Percentiles rank a stretch among this genome's conserved stretches.
These are phyloP conservation scores for Apamea sordens DNA, from an alignment of 2,888 invertebrate species.

Conservation along the genomic window DNA sequence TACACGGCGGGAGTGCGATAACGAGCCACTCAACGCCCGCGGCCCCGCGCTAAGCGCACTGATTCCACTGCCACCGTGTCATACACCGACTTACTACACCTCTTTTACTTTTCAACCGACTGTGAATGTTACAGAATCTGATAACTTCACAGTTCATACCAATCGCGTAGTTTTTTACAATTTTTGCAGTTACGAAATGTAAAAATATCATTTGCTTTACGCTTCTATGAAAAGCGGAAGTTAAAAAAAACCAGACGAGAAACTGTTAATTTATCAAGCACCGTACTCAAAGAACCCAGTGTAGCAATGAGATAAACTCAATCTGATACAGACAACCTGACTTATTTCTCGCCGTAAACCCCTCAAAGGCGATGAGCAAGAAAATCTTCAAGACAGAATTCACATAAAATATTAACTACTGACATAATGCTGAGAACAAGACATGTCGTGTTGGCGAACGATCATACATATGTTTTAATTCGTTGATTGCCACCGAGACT, in stretches of 20 bases:
- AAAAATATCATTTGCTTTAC: constrained; percentile 31
- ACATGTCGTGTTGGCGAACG: constrained; percentile 27
- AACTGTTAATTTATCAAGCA: constrained; percentile 55
- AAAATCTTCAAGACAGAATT: constrained; percentile 46
- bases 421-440: constrained; percentile 27
- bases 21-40: constrained; percentile 76
- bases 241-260: constrained; percentile 11
- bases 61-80: constrained; percentile 63
- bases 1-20: constrained; percentile 70
- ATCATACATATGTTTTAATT: constrained; percentile 62
- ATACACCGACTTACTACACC: constrained; percentile 45
- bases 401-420: constrained; percentile 46
- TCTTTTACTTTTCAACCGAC: constrained; percentile 57
- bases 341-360: constrained; percentile 57
- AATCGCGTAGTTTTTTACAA: background rate
- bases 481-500: constrained; percentile 64
- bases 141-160: constrained; percentile 31
- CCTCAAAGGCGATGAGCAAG: constrained; percentile 52
- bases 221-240: constrained; percentile 15
- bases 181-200: background rate
- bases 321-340: constrained; percentile 54
- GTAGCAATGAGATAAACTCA: constrained; percentile 58
- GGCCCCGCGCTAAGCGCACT: constrained; percentile 67
- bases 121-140: constrained; percentile 50
- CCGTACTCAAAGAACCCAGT: constrained; percentile 51